Conservation (phyloP, 2,888 invertebrate species). For the Pristionchus japonicus region DNA sequence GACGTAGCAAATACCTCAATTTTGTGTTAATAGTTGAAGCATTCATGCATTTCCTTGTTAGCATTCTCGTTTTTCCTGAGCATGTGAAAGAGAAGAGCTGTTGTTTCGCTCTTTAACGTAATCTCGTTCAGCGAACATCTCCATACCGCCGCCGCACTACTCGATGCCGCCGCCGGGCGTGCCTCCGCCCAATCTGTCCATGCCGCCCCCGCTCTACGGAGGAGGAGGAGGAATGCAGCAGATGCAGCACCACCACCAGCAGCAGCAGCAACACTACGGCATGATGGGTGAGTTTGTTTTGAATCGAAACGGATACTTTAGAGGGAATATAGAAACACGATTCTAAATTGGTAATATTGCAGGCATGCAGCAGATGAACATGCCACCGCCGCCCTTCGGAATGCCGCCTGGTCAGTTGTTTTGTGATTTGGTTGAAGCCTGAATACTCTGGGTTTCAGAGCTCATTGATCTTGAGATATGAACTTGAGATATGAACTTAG, state of each 20-base stretch:
- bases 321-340: background rate
- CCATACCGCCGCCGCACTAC: background rate
- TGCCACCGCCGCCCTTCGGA: background rate
- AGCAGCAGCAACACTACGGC: background rate
- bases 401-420: background rate
- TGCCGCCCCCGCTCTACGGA: background rate
- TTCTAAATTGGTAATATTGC: background rate
- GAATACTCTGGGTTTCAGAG: background rate
- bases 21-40: too few species aligned
- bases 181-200: background rate
- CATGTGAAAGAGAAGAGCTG: too few species aligned
- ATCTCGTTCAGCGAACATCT: too few species aligned
- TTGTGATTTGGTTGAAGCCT: background rate
- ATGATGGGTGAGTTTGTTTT: constrained; percentile 16
- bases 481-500: too few species aligned
- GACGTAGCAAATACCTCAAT: too few species aligned
- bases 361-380: constrained; percentile 8
- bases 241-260: background rate
- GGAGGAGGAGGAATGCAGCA: background rate
- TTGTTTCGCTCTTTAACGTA: too few species aligned
- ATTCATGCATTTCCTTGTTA: too few species aligned
- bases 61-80: too few species aligned
- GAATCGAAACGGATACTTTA: background rate
- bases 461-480: background rate
- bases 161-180: background rate